Evolutionary conservation across 2,797 vertebrate species (phyloP).

Genomic region (Decapterus maruadsi): DNA sequence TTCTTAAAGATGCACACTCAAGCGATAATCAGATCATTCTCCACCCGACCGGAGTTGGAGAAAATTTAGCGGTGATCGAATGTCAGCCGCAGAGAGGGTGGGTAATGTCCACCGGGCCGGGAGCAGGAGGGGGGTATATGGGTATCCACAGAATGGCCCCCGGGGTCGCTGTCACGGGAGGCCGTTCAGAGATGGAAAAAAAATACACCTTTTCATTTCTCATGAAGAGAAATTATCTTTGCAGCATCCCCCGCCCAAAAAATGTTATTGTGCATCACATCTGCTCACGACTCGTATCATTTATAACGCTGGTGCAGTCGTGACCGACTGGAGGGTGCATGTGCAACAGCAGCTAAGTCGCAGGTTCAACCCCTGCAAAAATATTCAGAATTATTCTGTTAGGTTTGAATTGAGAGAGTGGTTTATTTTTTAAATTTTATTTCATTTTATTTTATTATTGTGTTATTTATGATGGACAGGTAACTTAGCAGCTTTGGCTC

Average conservation of each 20-base stretch:
- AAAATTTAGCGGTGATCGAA: constrained; percentile 60
- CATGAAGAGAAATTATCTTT: not conserved
- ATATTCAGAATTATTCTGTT: not conserved
- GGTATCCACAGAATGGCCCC: not conserved
- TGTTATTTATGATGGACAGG: no score
- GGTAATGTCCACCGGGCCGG: constrained; percentile 44
- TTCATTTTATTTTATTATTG: no score
- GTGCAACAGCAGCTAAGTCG: not conserved
- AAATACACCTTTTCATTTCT: constrained; percentile 18
- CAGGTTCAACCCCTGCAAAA: not conserved
- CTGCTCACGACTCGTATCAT: constrained; percentile 1
- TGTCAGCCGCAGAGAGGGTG: constrained; percentile 54
- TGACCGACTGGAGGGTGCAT: no score
- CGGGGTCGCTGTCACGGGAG: not conserved
- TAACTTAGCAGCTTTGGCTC: no score
- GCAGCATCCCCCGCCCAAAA: constrained; percentile 16
- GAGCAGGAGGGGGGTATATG: not conserved
- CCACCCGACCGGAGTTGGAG: constrained; percentile 58
- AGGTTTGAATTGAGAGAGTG: not conserved
- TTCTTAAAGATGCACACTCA: constrained; percentile 81
- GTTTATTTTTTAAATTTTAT: no score
- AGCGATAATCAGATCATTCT: constrained; percentile 79
- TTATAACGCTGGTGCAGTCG: constrained; percentile 11
- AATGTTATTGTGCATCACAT: constrained; percentile 22
- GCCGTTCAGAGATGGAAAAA: constrained; percentile 24